Evolutionary conservation across 2,888 invertebrate genomes (phyloP).

Genomic region (Andrena trimmerana): DNA sequence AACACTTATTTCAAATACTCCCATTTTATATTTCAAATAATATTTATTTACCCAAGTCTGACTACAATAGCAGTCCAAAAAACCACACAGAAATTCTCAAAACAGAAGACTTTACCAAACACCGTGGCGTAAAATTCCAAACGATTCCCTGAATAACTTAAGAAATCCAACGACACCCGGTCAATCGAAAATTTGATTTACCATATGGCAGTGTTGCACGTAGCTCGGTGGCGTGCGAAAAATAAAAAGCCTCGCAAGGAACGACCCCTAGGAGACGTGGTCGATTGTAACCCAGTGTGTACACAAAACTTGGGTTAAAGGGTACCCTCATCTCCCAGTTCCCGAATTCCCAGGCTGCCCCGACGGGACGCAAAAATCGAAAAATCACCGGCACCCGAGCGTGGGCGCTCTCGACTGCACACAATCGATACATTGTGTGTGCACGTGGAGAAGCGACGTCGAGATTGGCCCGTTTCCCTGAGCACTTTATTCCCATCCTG

Average conservation of each 20-base stretch:
- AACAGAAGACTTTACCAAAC: too few relatives aligned
- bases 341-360: constrained; percentile 21
- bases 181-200: background rate
- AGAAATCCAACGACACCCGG: background rate
- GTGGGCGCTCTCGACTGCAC: constrained; percentile 13
- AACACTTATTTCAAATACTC: too few relatives aligned
- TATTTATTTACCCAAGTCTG: too few relatives aligned
- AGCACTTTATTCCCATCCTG: constrained; percentile 62
- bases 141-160: background rate
- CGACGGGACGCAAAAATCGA: constrained; percentile 32
- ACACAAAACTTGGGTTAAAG: constrained; percentile 6
- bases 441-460: constrained; percentile 40
- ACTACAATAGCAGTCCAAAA: too few relatives aligned
- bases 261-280: background rate
- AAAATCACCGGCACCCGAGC: constrained; percentile 35
- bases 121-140: too few relatives aligned
- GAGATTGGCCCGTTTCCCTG: constrained; percentile 46
- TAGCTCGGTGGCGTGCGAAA: background rate
- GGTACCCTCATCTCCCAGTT: background rate
- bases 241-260: background rate
- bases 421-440: constrained; percentile 59
- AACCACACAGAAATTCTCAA: too few relatives aligned
- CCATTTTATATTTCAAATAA: too few relatives aligned
- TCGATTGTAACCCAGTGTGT: constrained; percentile 15
- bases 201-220: background rate